A percentile compares a stretch with the other conserved stretches of the same genome.
Evolutionary conservation across 2,888 invertebrate species (phyloP).

Genomic region (Euphydryas editha): DNA sequence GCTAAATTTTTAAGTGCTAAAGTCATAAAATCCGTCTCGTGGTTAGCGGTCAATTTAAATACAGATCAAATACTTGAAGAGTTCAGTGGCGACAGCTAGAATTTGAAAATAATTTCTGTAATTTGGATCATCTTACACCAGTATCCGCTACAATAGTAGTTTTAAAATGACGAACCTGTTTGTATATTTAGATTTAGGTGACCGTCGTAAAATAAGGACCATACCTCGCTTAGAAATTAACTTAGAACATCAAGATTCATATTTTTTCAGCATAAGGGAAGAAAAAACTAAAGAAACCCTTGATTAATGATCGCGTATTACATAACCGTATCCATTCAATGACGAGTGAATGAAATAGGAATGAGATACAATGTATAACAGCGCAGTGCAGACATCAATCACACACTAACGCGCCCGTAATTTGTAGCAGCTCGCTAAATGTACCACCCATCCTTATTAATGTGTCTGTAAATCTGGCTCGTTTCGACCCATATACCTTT

Average conservation of each 20-base stretch:
- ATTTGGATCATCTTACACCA: too few species aligned
- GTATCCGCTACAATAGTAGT: too few species aligned
- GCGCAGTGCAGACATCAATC: constrained; percentile 21
- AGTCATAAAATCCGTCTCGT: neutral
- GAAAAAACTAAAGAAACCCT: neutral
- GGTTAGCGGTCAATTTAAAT: neutral
- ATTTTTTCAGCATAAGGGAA: neutral
- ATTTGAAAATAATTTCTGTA: too few species aligned
- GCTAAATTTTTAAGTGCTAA: too few species aligned
- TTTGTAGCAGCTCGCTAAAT: constrained; percentile 24
- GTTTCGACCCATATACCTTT: constrained; percentile 14
- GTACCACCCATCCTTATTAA: constrained; percentile 32
- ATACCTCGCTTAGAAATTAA: neutral
- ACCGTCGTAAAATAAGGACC: too few species aligned
- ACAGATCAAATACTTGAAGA: too few species aligned
- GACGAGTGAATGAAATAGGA: constrained; percentile 2
- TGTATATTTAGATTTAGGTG: too few species aligned
- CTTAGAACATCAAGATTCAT: neutral
- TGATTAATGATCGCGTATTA: constrained; percentile 1
- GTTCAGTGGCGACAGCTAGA: too few species aligned
- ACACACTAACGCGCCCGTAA: constrained; percentile 20
- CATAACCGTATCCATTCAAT: constrained; percentile 8
- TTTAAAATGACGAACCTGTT: too few species aligned
- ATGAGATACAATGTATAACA: constrained; percentile 10
- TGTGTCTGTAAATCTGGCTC: constrained; percentile 26